Conservation (phyloP, 1,140 invertebrate species). For the Periplaneta americana region DNA sequence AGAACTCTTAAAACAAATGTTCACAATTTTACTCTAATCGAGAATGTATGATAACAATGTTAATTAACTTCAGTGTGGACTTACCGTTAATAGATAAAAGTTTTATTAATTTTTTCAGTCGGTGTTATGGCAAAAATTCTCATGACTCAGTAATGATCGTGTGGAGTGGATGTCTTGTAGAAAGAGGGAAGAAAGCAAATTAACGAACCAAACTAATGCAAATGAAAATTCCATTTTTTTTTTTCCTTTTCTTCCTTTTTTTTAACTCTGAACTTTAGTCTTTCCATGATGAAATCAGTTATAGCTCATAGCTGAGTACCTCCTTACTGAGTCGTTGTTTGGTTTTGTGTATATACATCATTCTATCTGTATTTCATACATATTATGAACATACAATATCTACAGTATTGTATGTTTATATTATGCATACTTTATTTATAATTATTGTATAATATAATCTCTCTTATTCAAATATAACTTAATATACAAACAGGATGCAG, state of each 20-base stretch:
- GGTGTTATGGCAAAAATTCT: neutral
- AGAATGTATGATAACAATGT: neutral
- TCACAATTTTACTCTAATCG: no score
- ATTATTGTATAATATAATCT: neutral
- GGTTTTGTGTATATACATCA: constrained; percentile 16
- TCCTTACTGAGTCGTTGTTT: constrained; percentile 10
- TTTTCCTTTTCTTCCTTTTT: neutral
- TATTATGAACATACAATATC: constrained; percentile 11
- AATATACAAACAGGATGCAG: neutral
- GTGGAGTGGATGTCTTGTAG: neutral
- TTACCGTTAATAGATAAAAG: neutral
- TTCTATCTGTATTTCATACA: constrained; percentile 1
- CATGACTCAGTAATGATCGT: neutral
- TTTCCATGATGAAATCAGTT: neutral
- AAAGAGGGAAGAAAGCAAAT: neutral
- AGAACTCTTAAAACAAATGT: no score
- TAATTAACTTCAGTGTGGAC: neutral
- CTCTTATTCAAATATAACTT: neutral
- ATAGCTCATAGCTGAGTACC: neutral
- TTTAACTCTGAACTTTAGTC: neutral
- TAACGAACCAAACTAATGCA: no score
- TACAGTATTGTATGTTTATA: constrained; percentile 10
- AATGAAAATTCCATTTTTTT: neutral
- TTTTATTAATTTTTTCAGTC: neutral
- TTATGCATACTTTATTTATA: constrained; percentile 3